phyloP scores from a whole-genome alignment of 2,888 invertebrate species.

The Caenorhabditis afra region DNA sequence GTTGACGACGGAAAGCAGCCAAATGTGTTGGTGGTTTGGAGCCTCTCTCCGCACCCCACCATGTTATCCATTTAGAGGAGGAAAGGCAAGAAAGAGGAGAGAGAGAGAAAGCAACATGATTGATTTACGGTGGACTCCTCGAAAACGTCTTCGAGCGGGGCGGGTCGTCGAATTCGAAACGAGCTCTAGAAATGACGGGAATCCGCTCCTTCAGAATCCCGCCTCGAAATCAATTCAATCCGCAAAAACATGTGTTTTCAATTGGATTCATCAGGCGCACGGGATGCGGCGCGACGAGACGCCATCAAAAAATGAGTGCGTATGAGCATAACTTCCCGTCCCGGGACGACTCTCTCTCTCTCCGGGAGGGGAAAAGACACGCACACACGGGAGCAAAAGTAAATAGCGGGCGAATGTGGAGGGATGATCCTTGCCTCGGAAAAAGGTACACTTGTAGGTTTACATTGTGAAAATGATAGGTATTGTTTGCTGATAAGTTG shows the following conservation, averaged over 20 bases:
- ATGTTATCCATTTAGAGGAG: conserved; percentile 42
- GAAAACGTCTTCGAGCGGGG: background rate
- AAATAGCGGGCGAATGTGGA: conserved; percentile 26
- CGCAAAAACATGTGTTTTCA: conserved; percentile 52
- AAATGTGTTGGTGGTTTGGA: conserved; percentile 28
- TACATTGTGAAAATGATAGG: conserved; percentile 60
- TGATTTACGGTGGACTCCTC: conserved; percentile 48
- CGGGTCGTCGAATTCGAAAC: too few relatives aligned
- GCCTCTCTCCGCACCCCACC: too few relatives aligned
- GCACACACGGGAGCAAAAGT: conserved; percentile 13
- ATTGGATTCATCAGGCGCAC: conserved; percentile 32
- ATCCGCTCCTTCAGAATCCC: background rate
- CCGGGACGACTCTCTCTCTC: too few relatives aligned
- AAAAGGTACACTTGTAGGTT: conserved; percentile 43
- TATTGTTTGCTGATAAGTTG: conserved; percentile 46
- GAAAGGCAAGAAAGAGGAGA: conserved; percentile 6
- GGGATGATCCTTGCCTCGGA: conserved; percentile 33
- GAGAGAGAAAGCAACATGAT: conserved; percentile 32
- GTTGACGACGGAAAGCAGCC: conserved; percentile 34
- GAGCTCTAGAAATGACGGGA: too few relatives aligned
- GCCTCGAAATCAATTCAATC: conserved; percentile 22
- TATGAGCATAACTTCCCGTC: conserved; percentile 1
- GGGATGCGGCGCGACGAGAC: conserved; percentile 5
- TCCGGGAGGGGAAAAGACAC: too few relatives aligned
- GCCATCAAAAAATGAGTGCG: background rate